These are phyloP conservation scores for Cyphomyrus plagiostoma DNA, from an alignment of 2,113 vertebrate species.

Conservation along the genomic window DNA sequence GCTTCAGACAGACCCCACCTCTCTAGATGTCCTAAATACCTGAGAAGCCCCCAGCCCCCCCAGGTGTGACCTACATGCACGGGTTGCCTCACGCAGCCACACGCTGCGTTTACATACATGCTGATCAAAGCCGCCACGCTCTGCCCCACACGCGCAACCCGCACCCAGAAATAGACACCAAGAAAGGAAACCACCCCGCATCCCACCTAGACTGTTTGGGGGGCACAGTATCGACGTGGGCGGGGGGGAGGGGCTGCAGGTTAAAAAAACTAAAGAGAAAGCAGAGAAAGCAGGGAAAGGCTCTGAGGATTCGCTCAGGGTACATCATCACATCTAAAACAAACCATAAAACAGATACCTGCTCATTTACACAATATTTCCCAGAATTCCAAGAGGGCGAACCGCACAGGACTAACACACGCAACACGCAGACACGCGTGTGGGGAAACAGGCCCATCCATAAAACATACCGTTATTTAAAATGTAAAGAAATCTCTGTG, in stretches of 20 bases:
- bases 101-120: neutral
- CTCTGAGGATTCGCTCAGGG: neutral
- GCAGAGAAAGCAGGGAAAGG: neutral
- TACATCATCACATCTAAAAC: neutral
- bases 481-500: neutral
- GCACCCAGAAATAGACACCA: neutral
- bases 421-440: neutral
- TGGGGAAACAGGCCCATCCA: neutral
- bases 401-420: neutral
- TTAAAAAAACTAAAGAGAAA: neutral
- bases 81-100: neutral
- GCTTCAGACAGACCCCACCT: neutral
- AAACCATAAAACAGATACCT: neutral
- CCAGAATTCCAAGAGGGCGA: neutral
- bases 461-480: neutral
- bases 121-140: neutral
- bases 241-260: neutral
- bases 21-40: neutral
- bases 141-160: neutral
- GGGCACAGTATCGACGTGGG: neutral
- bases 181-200: neutral
- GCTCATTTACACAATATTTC: neutral
- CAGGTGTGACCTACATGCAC: constrained; percentile 12
- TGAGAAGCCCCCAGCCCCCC: neutral
- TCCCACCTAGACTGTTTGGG: neutral